Conservation (phyloP, 1,140 invertebrate genomes). For the Armadillidium nasatum region DNA sequence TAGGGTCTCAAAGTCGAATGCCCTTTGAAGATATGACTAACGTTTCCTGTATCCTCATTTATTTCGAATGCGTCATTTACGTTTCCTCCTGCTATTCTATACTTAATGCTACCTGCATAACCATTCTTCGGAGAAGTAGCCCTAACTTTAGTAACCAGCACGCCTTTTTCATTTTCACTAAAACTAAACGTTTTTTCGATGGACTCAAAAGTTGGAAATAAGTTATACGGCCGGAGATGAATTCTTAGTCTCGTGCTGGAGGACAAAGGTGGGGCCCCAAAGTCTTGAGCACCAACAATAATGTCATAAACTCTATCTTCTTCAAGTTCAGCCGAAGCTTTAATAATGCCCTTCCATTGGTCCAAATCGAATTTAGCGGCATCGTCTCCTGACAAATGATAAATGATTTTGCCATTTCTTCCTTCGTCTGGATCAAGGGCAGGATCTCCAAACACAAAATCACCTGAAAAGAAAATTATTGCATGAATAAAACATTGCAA, state of each 20-base stretch:
- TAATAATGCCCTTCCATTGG: conserved; percentile 72
- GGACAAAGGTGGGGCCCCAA: conserved; percentile 51
- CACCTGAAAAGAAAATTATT: conserved; percentile 46
- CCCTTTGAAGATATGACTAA: conserved; percentile 66
- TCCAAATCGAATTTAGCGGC: conserved; percentile 70
- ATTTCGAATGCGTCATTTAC: conserved; percentile 76
- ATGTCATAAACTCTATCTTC: conserved; percentile 60
- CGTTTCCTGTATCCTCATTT: conserved; percentile 69
- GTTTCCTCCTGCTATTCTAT: conserved; percentile 85
- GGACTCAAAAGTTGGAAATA: conserved; percentile 57
- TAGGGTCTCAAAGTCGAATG: conserved; percentile 80
- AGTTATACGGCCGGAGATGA: conserved; percentile 49
- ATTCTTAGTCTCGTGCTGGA: conserved; percentile 59
- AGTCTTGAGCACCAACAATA: conserved; percentile 60
- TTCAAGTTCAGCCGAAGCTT: conserved; percentile 49
- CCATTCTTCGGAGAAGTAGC: conserved; percentile 62
- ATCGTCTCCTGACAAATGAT: conserved; percentile 71
- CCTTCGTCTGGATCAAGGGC: conserved; percentile 74
- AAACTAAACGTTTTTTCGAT: conserved; percentile 63
- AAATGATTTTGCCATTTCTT: conserved; percentile 70
- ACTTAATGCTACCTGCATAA: conserved; percentile 61
- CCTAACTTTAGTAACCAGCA: conserved; percentile 49
- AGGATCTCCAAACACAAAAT: conserved; percentile 81
- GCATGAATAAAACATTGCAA: background rate
- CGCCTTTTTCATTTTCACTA: conserved; percentile 64